Evolutionary conservation across 1,140 invertebrate species (phyloP), one percentile per base, ranked within the genome.

Genomic region (Drosophila murphyi): DNA sequence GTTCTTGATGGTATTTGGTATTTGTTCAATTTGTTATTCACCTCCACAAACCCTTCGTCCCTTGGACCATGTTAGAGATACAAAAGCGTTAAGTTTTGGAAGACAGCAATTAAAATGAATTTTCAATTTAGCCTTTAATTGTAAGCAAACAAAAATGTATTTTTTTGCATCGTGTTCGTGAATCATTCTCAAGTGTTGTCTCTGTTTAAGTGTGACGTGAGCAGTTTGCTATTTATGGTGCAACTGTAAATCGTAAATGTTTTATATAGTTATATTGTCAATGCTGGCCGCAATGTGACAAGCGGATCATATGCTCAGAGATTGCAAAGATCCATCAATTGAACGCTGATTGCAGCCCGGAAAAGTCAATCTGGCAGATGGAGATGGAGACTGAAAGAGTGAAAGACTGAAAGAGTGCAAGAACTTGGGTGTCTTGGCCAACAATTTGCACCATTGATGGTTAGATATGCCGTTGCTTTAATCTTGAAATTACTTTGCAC

Each of bases 401-500:
- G 20, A 20, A 20, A 52, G 48, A 57, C 56, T 37, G 64, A 64
- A 60, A 80, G 60, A 20, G 37, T 12, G 47, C 45, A 29, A 48
- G 60, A 56, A 52, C 47, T 68, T 69, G 56, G 56, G 45, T 34
- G 51, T 8, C 31, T 35, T 34, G 12, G 20, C 37, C 34, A 56
- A 72, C 63, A 68, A 72, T 72, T 68, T 60, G 54, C 52, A 59
- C 39, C 43, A 62, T 64, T 75, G 67, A 71, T 75, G 67, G 62
- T 71, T 68, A 72, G 67, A 68, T 78, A 47, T 77, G 78, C 83
- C 83, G 83, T 87, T 87, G 76, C 72, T 64, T 76, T 82, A 82
- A 83, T 82, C 80, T 69, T 69, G 32, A 56, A 41, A 71, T 70
- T 64, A 71, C 56, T 64, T 20, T 55, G 65, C 51, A 74, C 57